phyloP scores from a whole-genome alignment of 1,140 invertebrate genomes.

The Carcinoscorpius rotundicauda region DNA sequence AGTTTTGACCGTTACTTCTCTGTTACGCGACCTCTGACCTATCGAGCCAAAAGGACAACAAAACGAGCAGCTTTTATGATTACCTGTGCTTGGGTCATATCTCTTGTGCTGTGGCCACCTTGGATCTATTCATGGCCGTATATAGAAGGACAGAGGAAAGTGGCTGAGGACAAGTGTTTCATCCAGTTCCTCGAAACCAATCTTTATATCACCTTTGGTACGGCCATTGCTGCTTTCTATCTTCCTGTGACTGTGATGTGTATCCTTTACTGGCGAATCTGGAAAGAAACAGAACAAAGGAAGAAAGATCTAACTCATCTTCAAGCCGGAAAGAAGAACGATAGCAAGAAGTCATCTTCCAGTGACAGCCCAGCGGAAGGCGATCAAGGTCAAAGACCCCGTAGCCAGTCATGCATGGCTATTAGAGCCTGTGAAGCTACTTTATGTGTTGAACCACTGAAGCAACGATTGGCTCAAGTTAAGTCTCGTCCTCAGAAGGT shows the following conservation, averaged over 20 bases:
- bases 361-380: conserved; percentile 37
- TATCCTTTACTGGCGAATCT: conserved; percentile 51
- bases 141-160: conserved; percentile 35
- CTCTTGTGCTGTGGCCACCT: conserved; percentile 42
- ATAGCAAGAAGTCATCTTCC: conserved; percentile 78
- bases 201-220: conserved; percentile 38
- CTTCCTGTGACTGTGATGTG: conserved; percentile 37
- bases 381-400: conserved; percentile 12
- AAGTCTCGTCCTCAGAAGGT: conserved; percentile 11
- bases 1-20: conserved; percentile 43
- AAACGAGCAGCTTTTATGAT: conserved; percentile 41
- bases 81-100: conserved; percentile 31
- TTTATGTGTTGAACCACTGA: conserved; percentile 12
- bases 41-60: conserved; percentile 42
- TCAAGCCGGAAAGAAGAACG: conserved; percentile 80
- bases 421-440: conserved; percentile 11
- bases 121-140: conserved; percentile 46
- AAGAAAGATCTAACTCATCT: conserved; percentile 88
- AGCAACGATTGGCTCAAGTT: conserved; percentile 8
- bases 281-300: conserved; percentile 89
- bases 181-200: conserved; percentile 45
- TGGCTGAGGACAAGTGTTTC: conserved; percentile 39
- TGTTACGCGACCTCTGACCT: conserved; percentile 43
- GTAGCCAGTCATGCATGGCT: conserved; percentile 17
- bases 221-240: conserved; percentile 42